Evolutionary conservation across 2,113 vertebrate genomes (phyloP).

Genomic region (Prolemur simus): DNA sequence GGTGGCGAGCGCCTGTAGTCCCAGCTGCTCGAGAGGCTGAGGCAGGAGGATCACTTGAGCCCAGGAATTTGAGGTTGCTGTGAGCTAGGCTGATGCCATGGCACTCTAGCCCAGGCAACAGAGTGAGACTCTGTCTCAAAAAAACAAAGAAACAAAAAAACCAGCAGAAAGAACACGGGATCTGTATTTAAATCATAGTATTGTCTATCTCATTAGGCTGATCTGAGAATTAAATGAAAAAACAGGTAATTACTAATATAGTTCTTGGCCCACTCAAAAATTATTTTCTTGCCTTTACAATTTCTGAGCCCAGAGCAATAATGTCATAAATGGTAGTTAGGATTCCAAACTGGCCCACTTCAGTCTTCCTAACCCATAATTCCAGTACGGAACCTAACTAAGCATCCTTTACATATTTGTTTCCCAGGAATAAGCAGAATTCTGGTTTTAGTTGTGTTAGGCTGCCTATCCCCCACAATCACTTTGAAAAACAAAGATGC

Average conservation of each 20-base stretch:
- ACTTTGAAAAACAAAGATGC: constrained; percentile 40
- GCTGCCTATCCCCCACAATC: background rate
- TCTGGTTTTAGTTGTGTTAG: constrained; percentile 17
- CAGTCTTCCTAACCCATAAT: background rate
- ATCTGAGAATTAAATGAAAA: constrained; percentile 40
- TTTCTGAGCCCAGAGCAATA: background rate
- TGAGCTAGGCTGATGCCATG: too few species aligned
- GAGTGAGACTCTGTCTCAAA: too few species aligned
- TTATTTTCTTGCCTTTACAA: constrained; percentile 10
- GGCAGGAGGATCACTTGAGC: too few species aligned
- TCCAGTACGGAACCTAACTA: background rate
- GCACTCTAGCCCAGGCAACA: too few species aligned
- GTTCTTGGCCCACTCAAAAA: background rate
- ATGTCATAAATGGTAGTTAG: background rate
- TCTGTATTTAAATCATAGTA: background rate
- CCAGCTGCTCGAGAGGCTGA: too few species aligned
- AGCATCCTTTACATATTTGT: background rate
- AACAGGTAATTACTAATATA: background rate
- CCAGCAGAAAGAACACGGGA: background rate
- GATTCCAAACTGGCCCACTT: background rate
- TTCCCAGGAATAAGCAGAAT: background rate
- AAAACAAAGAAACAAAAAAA: too few species aligned
- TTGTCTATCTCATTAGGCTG: constrained; percentile 1
- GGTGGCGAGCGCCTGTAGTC: too few species aligned
- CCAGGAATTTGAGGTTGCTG: too few species aligned